phyloP scores from a whole-genome alignment of 2,797 vertebrate species.

The Crocodylus rhombifer region DNA sequence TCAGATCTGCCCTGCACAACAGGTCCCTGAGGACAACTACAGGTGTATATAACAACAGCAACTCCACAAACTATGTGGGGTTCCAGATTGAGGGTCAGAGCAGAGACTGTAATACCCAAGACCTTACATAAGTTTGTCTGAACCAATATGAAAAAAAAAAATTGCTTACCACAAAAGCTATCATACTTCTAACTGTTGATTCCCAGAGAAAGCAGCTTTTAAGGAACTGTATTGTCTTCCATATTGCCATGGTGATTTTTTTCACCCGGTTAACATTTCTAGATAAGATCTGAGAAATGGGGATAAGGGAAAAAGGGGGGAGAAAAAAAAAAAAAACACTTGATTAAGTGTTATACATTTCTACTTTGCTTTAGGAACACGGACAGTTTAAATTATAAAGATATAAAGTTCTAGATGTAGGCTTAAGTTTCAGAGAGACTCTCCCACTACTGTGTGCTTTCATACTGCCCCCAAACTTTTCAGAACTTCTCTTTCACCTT shows the following conservation, averaged over 20 bases:
- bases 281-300: slow-evolving; percentile 90
- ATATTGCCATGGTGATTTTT: slow-evolving; percentile 93
- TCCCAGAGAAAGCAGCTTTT: slow-evolving; percentile 99
- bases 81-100: accelerated
- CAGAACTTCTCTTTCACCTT: slow-evolving; percentile 10
- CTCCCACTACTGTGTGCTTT: slow-evolving; percentile 24
- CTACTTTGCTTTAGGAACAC: slow-evolving; percentile 49
- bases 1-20: neutral
- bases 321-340: neutral
- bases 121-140: neutral
- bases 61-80: neutral
- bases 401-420: slow-evolving; percentile 42
- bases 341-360: slow-evolving; percentile 48
- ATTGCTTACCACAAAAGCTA: slow-evolving; percentile 94
- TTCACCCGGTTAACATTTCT: slow-evolving; percentile 95
- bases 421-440: slow-evolving; percentile 24
- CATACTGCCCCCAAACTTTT: slow-evolving; percentile 43
- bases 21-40: neutral
- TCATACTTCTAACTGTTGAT: slow-evolving; percentile 89
- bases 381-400: slow-evolving; percentile 41
- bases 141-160: slow-evolving; percentile 45
- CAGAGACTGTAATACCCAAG: accelerated
- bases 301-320: slow-evolving; percentile 45
- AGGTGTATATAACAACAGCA: neutral
- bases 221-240: slow-evolving; percentile 95